Base-by-base conservation (phyloP, 2,888 invertebrate genomes). In the Diarsia mendica region DNA sequence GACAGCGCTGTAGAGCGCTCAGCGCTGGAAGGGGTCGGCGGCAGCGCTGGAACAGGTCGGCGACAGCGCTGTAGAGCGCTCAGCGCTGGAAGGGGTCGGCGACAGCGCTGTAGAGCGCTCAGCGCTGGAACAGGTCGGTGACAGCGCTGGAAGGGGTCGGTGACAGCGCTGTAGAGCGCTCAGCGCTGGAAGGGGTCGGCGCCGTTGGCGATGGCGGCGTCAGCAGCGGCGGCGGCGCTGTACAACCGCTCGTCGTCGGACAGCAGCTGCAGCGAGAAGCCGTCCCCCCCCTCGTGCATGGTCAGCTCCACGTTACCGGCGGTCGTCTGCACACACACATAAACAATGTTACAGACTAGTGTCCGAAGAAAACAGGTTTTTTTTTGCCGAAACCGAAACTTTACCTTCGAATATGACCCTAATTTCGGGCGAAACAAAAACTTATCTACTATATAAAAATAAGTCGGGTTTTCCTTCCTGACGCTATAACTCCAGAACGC, bases 181-280 rank as follows among this genome's bases (percentile, higher is more conserved):
- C 67, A 68, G 44, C 60, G 44, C 61, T 33, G 64, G 48, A 64
- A 48, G 23, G 63, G 67, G 39, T 63, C 55, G 58, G 67, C 53
- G 15, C 72, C 69, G 49, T 33, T 65, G 11, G 63, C 71, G 13
- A 88, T 87, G 75, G 89, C 91, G 71, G 61, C 63, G 15, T 75
- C 71, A 44, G 48, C 66, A 4, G 64, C 72, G 13, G 88, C 87
- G 74, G 89, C 91, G 69, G 90, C 89, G 82, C 86, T 64, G 91
- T 89, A 88, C 33, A 85, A 89, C 4, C 89, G 82, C 89, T 79
- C 84, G 90, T 92, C 93, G 44, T 80, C 18, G 10, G 89, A 87
- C 82, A 90, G 49, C 80, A 92, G 88, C 55, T 91, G 91, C 89
- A 95, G 85, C 11, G 90, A 82, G 92, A 94, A 95, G 63, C 1